phyloP scores from a whole-genome alignment of 2,888 invertebrate genomes.

The Trissolcus brochymenae region DNA sequence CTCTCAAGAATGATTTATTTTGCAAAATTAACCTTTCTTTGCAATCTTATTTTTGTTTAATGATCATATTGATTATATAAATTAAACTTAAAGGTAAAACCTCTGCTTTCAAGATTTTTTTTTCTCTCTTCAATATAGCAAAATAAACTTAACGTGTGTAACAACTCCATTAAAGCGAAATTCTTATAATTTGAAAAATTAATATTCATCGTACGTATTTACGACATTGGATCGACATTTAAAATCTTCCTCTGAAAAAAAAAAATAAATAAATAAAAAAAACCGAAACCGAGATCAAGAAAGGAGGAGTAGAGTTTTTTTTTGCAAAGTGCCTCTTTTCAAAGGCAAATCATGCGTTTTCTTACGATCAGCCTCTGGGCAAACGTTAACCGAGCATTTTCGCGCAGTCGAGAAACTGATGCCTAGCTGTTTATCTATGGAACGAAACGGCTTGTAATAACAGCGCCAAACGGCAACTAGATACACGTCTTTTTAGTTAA shows the following conservation, averaged over 20 bases:
- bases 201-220: slow-evolving; percentile 34
- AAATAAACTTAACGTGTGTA: no score
- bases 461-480: slow-evolving; percentile 20
- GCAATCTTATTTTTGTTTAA: no score
- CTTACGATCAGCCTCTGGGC: slow-evolving; percentile 28
- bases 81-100: no score
- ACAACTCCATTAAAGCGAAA: no score
- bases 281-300: slow-evolving; percentile 1
- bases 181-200: slow-evolving; percentile 7
- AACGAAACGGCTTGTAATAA: slow-evolving; percentile 24
- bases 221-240: slow-evolving; percentile 19
- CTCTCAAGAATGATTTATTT: no score
- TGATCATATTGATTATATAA: no score
- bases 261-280: no score
- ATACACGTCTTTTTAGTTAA: slow-evolving; percentile 15
- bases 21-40: no score
- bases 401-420: slow-evolving; percentile 14
- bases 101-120: no score
- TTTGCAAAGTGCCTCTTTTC: slow-evolving; percentile 2
- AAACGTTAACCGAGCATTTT: slow-evolving; percentile 35
- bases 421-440: slow-evolving; percentile 38
- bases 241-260: slow-evolving; percentile 14
- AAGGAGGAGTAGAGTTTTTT: background rate
- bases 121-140: no score
- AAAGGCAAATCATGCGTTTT: slow-evolving; percentile 37